Conservation (phyloP, 2,888 invertebrate genomes). For the Acronicta psi region DNA sequence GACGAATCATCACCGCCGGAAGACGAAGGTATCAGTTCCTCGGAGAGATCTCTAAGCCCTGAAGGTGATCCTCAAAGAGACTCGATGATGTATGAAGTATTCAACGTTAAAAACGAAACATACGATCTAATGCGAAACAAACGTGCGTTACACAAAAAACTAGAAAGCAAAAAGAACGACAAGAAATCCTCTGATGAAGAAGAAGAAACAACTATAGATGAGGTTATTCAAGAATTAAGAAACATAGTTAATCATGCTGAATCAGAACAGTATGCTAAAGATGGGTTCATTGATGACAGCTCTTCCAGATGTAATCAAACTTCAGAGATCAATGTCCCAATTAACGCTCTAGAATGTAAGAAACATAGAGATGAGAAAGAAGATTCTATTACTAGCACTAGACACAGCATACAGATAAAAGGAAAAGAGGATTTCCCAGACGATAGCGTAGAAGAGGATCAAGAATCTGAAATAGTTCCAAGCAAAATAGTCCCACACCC, state of each 20-base stretch:
- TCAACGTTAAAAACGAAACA: constrained; percentile 89
- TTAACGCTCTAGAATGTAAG: constrained; percentile 73
- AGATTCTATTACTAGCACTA: constrained; percentile 88
- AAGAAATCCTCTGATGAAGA: constrained; percentile 90
- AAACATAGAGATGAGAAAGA: constrained; percentile 80
- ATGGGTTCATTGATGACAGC: constrained; percentile 69
- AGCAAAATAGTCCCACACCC: constrained; percentile 94
- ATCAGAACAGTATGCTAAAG: constrained; percentile 90
- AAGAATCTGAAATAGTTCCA: constrained; percentile 93
- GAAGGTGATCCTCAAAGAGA: constrained; percentile 91
- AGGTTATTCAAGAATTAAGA: constrained; percentile 95
- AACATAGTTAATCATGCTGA: constrained; percentile 96
- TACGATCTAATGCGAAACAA: constrained; percentile 84
- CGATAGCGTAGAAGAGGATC: constrained; percentile 83
- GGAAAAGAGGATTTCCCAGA: constrained; percentile 84
- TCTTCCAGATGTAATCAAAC: constrained; percentile 80
- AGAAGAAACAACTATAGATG: constrained; percentile 95
- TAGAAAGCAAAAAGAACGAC: constrained; percentile 73
- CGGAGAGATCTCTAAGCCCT: constrained; percentile 93
- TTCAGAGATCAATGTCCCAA: constrained; percentile 79
- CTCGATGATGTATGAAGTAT: constrained; percentile 90
- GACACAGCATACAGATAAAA: constrained; percentile 85
- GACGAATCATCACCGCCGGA: constrained; percentile 93
- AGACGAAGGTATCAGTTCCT: constrained; percentile 96
- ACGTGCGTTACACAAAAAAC: constrained; percentile 78